These are phyloP conservation scores for Syrrhaptes paradoxus DNA, from an alignment of 2,113 vertebrate genomes.

Conservation along the genomic window DNA sequence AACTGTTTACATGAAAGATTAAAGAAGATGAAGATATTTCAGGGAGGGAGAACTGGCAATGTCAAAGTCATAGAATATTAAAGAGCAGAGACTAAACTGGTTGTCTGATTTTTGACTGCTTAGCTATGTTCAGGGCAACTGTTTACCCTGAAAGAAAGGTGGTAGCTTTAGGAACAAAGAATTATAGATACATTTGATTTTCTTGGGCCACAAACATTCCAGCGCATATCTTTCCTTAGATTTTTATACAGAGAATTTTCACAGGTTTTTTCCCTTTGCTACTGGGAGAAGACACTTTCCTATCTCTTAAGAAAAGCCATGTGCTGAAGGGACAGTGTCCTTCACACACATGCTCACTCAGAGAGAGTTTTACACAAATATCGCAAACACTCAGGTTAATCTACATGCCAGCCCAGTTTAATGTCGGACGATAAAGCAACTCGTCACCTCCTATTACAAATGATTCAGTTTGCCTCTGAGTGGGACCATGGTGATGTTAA, in stretches of 20 bases:
- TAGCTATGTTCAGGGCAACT: neutral
- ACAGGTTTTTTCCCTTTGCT: neutral
- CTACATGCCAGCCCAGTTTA: neutral
- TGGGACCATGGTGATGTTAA: neutral
- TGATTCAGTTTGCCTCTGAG: neutral
- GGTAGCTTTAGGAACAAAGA: neutral
- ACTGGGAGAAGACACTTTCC: neutral
- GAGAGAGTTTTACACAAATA: neutral
- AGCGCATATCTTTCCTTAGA: neutral
- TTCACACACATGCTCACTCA: neutral
- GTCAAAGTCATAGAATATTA: conserved; percentile 34
- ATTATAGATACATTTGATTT: neutral
- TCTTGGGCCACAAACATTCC: neutral
- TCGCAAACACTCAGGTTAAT: neutral
- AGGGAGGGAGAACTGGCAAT: neutral
- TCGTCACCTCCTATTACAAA: neutral
- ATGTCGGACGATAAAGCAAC: neutral
- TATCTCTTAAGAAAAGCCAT: neutral
- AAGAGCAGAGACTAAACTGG: conserved; percentile 3
- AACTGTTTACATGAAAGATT: conserved; percentile 54
- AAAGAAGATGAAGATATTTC: conserved; percentile 53
- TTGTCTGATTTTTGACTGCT: neutral
- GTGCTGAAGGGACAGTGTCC: neutral
- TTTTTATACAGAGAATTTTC: neutral
- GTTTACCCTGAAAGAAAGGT: neutral